These are phyloP conservation scores for Siniperca chuatsi DNA, from an alignment of 2,113 vertebrate species.

Conservation along the genomic window DNA sequence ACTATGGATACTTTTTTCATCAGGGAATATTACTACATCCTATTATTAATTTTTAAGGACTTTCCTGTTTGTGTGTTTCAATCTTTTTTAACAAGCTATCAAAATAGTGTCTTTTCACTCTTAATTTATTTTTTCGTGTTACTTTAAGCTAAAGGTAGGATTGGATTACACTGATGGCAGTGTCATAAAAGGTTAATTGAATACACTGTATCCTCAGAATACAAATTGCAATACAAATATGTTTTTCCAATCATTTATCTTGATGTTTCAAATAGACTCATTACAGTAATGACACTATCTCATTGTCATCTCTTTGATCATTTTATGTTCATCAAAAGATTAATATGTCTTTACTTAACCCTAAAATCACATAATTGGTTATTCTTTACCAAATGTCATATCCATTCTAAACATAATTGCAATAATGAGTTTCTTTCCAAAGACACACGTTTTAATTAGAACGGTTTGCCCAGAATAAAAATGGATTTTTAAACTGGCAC, in stretches of 20 bases:
- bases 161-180: constrained; percentile 23
- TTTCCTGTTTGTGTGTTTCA: constrained; percentile 40
- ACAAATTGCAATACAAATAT: constrained; percentile 34
- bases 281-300: constrained; percentile 68
- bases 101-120: not conserved
- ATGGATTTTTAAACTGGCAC: constrained; percentile 20
- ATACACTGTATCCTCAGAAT: constrained; percentile 26
- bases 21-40: constrained; percentile 40
- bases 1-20: constrained; percentile 35
- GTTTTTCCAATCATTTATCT: constrained; percentile 41
- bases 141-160: constrained; percentile 19
- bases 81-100: constrained; percentile 31
- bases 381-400: constrained; percentile 20
- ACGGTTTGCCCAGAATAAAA: constrained; percentile 6
- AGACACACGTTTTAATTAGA: constrained; percentile 14
- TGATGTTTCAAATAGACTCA: constrained; percentile 46
- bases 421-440: constrained; percentile 18
- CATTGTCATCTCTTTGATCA: constrained; percentile 37
- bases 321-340: constrained; percentile 52
- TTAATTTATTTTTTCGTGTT: constrained; percentile 3
- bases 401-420: constrained; percentile 21
- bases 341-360: constrained; percentile 49
- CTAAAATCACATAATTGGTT: constrained; percentile 33
- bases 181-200: constrained; percentile 68
- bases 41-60: constrained; percentile 54